Evolutionary conservation across 2,113 vertebrate species (phyloP).

Genomic region (Tachuris rubrigastra): DNA sequence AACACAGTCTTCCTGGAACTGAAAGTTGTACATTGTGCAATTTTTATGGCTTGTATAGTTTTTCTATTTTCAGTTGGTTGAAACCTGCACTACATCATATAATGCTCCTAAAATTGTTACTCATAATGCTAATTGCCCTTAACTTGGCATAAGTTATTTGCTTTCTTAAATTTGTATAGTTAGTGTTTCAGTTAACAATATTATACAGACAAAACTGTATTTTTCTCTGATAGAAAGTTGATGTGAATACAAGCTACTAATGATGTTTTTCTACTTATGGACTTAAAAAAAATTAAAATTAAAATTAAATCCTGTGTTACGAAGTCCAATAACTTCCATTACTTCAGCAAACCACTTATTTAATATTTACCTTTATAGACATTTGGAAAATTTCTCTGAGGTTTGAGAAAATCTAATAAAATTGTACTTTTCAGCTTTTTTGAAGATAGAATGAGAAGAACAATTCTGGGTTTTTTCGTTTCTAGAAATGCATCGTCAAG

Average conservation of each 20-base stretch:
- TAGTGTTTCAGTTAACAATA: background rate
- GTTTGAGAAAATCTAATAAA: background rate
- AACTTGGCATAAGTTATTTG: background rate
- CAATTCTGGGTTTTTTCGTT: background rate
- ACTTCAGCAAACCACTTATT: background rate
- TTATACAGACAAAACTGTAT: background rate
- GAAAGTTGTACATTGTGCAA: constrained; percentile 35
- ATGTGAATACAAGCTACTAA: background rate
- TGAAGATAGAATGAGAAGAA: background rate
- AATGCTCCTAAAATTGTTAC: constrained; percentile 10
- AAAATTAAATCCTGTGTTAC: background rate
- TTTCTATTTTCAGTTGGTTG: constrained; percentile 27
- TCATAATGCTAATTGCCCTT: constrained; percentile 2
- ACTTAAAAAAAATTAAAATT: background rate
- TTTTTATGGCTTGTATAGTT: constrained; percentile 14
- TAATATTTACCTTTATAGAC: background rate
- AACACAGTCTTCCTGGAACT: constrained; percentile 25
- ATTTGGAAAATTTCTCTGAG: background rate
- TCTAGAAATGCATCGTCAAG: background rate
- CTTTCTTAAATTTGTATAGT: background rate
- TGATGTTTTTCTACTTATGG: background rate
- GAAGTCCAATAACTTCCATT: background rate
- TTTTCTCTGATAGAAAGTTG: background rate
- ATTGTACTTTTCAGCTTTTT: background rate
- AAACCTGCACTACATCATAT: constrained; percentile 11